Percentiles rank a stretch among this genome's conserved stretches.
phyloP scores from a whole-genome alignment of 2,797 vertebrate genomes.

The Galagoides demidoff region DNA sequence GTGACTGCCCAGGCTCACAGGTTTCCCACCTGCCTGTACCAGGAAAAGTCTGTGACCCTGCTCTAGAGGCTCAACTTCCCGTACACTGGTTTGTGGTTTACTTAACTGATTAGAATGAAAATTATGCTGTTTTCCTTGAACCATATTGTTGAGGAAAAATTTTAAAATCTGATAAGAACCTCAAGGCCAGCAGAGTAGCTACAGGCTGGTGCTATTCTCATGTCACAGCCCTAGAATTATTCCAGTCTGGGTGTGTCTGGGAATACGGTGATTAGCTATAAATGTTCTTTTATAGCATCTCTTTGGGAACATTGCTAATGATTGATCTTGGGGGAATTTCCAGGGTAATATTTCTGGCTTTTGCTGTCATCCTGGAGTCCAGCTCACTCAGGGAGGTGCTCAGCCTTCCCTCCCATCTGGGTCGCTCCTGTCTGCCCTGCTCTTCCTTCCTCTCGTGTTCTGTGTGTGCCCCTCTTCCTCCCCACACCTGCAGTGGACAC shows the following conservation, averaged over 20 bases:
- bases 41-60: not conserved
- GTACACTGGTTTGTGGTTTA: not conserved
- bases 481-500: not conserved
- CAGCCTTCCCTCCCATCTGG: no score
- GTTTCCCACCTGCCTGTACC: not conserved
- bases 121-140: no score
- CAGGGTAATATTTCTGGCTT: not conserved
- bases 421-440: accelerated
- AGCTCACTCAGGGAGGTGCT: not conserved
- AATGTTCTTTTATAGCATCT: not conserved
- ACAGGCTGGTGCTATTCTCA: accelerated
- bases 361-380: accelerated
- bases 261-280: not conserved
- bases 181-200: not conserved
- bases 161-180: not conserved
- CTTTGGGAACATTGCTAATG: not conserved
- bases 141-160: not conserved
- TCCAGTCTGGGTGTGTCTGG: not conserved
- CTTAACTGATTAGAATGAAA: not conserved
- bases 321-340: conserved; percentile 1
- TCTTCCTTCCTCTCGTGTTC: not conserved
- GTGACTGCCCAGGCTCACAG: not conserved
- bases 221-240: not conserved
- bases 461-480: accelerated
- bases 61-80: not conserved